A percentile compares a stretch with the other conserved stretches of the same genome.
phyloP scores from a whole-genome alignment of 2,113 vertebrate species.

The Dinomys branickii region DNA sequence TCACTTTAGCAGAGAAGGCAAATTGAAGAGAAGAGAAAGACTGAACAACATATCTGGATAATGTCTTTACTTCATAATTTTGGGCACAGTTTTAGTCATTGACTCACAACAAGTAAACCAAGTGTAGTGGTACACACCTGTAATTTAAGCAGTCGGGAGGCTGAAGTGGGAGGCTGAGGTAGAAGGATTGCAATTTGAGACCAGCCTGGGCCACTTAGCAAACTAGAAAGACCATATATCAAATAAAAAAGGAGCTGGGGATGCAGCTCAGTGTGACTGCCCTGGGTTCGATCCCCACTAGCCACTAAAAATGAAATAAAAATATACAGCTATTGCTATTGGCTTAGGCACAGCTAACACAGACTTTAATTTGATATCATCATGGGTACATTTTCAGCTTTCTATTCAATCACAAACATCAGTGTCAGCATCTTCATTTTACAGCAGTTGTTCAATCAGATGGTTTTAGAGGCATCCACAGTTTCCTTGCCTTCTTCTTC shows the following conservation, averaged over 20 bases:
- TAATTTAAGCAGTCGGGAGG: not conserved
- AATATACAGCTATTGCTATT: not conserved
- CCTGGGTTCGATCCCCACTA: not conserved
- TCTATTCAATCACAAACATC: not conserved
- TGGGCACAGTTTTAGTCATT: not conserved
- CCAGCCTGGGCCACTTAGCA: not conserved
- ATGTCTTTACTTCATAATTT: not conserved
- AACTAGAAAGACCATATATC: not conserved
- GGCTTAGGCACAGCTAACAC: not conserved
- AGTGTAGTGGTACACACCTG: not conserved
- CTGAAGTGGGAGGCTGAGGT: not conserved
- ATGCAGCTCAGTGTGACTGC: not conserved
- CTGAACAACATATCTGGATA: not conserved
- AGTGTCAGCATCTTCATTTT: not conserved
- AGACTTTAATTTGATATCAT: not conserved
- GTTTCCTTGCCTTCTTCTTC: no score
- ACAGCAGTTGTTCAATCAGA: rapidly evolving
- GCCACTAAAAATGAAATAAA: not conserved
- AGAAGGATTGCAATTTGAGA: not conserved
- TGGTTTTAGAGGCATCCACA: not conserved
- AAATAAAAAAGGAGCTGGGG: not conserved
- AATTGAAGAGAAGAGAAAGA: not conserved
- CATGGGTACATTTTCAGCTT: not conserved
- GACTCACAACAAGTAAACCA: not conserved
- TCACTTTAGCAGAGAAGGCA: not conserved